Percentiles rank a stretch among this genome's conserved stretches.
Evolutionary conservation across 2,797 vertebrate species (phyloP).

Genomic region (Chaetophractus vellerosus): DNA sequence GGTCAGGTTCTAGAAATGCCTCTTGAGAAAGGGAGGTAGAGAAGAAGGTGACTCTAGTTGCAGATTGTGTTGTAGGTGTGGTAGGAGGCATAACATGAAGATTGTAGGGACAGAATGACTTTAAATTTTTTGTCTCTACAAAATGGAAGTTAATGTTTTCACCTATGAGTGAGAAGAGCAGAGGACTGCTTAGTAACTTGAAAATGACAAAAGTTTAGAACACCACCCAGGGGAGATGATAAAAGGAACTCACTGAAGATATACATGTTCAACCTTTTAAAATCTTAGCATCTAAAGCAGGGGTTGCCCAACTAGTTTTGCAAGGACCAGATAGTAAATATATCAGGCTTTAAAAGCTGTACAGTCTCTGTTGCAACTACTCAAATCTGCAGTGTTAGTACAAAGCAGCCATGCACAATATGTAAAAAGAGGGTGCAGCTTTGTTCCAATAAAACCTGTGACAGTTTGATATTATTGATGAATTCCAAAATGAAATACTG

Average conservation of each 20-base stretch:
- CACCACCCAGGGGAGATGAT: background rate
- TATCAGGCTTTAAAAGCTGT: background rate
- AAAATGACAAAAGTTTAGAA: background rate
- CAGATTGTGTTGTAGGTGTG: accelerated
- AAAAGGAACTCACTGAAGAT: background rate
- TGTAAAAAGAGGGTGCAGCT: background rate
- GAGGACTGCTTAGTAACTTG: background rate
- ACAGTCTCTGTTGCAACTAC: background rate
- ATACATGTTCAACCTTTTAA: background rate
- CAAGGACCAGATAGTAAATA: background rate
- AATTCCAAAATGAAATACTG: no score
- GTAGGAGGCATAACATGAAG: background rate
- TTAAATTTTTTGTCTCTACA: background rate
- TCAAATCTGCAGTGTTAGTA: background rate
- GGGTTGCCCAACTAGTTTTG: background rate
- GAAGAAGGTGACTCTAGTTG: background rate
- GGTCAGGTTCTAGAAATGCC: background rate
- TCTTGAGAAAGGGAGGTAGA: background rate
- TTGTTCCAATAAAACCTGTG: background rate
- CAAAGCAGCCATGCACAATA: background rate
- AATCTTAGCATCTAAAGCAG: background rate
- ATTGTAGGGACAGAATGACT: accelerated
- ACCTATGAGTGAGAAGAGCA: background rate
- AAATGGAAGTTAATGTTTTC: background rate
- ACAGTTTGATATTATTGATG: no score